Conservation (phyloP, 2,797 vertebrate species). For the Gallinago nigripennis region DNA sequence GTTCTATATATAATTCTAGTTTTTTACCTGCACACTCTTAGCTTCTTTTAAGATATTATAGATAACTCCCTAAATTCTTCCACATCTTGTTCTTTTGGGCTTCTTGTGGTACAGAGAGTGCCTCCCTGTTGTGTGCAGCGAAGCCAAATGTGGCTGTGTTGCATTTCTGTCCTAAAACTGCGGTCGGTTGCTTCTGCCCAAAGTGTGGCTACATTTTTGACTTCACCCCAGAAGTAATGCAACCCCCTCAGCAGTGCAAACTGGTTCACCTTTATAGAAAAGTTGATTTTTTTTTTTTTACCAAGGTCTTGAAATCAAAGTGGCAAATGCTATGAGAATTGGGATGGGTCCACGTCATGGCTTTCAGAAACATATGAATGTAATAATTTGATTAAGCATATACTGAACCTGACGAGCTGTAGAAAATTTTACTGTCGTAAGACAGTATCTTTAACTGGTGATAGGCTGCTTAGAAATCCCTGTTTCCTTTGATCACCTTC, state of each 20-base stretch:
- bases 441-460: neutral
- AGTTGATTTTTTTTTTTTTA: neutral
- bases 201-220: neutral
- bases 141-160: neutral
- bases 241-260: neutral
- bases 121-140: rapidly evolving
- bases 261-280: neutral
- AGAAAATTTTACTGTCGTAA: neutral
- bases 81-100: neutral
- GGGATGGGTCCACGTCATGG: no score
- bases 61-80: neutral
- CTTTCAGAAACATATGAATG: neutral
- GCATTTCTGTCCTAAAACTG: neutral
- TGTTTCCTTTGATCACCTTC: neutral
- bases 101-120: neutral
- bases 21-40: neutral
- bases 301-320: neutral
- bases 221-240: neutral
- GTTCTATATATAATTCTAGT: neutral
- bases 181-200: neutral
- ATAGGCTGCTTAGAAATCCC: neutral
- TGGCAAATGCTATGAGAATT: neutral
- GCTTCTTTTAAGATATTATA: neutral
- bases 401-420: neutral
- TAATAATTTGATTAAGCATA: neutral